Base-by-base conservation (phyloP, 2,888 invertebrate species). In the Malthinus seriepunctatus region DNA sequence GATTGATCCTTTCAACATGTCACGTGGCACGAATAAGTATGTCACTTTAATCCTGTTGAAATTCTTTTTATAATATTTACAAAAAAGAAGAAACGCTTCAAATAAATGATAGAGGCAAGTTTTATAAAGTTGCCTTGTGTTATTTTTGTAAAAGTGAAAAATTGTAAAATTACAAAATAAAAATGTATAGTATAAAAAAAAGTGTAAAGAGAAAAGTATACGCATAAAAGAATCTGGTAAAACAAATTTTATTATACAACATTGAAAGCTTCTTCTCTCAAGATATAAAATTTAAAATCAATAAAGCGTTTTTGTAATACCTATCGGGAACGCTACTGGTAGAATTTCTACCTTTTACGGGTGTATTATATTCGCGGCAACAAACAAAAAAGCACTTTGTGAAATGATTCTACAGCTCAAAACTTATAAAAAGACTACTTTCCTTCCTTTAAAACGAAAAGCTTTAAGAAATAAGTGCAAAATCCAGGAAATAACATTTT, bases 371-470 rank as follows among this genome's bases (percentile, higher is more conserved):
- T 60, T 51, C 60, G 51, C 51, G 55, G 52, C 47, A 60, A 51
- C 60, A 60, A 60, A 60, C 60, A 60, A 60, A 60, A 60, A 60
- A 55, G 60, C 60, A 60, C 60, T 60, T 55, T 60, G 55, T 55
- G 60, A 60, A 60, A 60, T 60, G 60, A 60, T 60, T 60, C 60
- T 51, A 37, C 54, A 47, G 60, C 44, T 60, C 60, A 60, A 60
- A 55, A 60, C 51, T 55, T 60, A 60, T 55, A 60, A 60, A 59
- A 60, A 60, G 55, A 55, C 46, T 55, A 51, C 55, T 55, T 59
- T 55, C 39, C 47, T 51, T 55, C 60, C 46, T 48, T 55, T 60
- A 51, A 55, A 60, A 55, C 39, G 35, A 48, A 49, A 53, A 60
- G 39, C 55, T 46, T 51, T 51, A 39, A 60, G 42, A 42, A 59